A percentile compares a stretch with the other conserved stretches of the same genome.
phyloP scores from a whole-genome alignment of 2,113 vertebrate species.

The Erythrolamprus reginae region DNA sequence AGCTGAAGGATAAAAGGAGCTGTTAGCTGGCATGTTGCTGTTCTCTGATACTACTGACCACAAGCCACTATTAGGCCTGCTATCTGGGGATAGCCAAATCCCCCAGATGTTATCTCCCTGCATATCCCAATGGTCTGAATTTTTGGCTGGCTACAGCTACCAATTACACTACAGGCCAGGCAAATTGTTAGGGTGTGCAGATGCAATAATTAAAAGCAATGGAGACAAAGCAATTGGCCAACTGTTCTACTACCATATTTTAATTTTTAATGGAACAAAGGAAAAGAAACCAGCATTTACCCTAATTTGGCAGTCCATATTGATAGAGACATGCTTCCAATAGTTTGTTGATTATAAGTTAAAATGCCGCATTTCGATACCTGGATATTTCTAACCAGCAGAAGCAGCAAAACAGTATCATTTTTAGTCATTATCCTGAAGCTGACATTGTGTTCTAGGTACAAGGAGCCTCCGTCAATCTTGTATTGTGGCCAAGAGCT shows the following conservation, averaged over 20 bases:
- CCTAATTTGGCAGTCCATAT: neutral
- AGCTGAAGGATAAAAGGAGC: no score
- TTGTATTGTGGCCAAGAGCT: slow-evolving; percentile 1
- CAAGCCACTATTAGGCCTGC: no score
- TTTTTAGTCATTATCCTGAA: neutral
- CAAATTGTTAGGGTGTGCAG: no score
- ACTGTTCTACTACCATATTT: neutral
- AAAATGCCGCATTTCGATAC: neutral
- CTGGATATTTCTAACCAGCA: neutral
- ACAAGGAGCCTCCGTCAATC: neutral
- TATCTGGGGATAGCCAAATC: no score
- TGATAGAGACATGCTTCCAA: neutral
- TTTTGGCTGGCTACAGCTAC: no score
- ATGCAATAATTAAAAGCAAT: no score
- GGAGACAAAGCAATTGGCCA: neutral
- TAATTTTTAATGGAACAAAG: neutral
- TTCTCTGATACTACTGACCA: no score
- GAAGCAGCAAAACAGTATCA: neutral
- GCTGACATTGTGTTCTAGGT: neutral
- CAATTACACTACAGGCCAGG: no score
- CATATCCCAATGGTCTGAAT: no score
- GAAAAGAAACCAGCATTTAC: neutral
- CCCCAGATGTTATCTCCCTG: no score
- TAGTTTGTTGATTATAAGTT: neutral
- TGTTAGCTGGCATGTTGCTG: no score